Base-by-base conservation (phyloP, 2,888 invertebrate species). In the Ophion costatus region DNA sequence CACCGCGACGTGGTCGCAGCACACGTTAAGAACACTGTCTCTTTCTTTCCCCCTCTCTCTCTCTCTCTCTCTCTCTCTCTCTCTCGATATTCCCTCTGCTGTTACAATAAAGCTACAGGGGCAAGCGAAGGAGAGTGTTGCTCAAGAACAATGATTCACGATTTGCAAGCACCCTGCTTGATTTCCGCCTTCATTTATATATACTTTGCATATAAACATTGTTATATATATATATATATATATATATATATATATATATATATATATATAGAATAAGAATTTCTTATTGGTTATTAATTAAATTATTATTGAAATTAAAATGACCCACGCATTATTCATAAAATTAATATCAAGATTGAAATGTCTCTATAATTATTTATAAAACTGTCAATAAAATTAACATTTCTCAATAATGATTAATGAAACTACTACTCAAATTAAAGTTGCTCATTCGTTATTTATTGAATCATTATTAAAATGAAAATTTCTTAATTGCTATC, bases 141-240 rank as follows among this genome's bases (percentile, higher is more conserved):
- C 87, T 81, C 86, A 80, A 83, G 80, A 88, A 85, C 90, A 89
- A 90, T 91, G 90, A 91, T 90, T 91, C 90, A 91, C 89, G 89
- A 89, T 88, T 90, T 88, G 87, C 87, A 82, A 87, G 81, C 81
- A 71, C 73, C 66, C 87, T 67, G 38, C 75, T 70, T 88, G 88
- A 90, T 89, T 89, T 90, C 89, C 89, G 84, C 57, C 82, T 88
- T 87, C 74, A 75, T 70, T 70, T 75, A 67, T 77, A 64, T 79
- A 76, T 22, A 64, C 59, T 38, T 82, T 42, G 73, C 38, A 79
- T 69, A 83, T 79, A 83, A 73, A 64, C 38, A 66, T 14, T 17
- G 33, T 56, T 56, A 38, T 9, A 10, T 29, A 38, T 38, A 33
- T 70, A 51, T 51, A 17, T 38, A 29, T 29, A 29, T 29, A 29